Percentiles rank a stretch among this genome's conserved stretches.
phyloP scores from a whole-genome alignment of 2,888 invertebrate genomes.

The Xestia rhomboidea region DNA sequence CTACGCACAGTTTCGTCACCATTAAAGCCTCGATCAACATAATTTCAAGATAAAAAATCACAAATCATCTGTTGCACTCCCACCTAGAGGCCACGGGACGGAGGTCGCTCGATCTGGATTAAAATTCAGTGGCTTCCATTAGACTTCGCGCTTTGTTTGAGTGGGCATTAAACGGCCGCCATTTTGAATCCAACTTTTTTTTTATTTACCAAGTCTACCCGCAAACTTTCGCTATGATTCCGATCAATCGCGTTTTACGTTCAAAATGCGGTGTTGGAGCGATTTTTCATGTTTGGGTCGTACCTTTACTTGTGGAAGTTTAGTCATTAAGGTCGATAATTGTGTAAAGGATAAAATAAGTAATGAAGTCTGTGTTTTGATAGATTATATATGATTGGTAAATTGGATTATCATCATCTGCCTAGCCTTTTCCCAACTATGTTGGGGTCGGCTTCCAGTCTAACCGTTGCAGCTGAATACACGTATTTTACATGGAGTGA shows the following conservation, averaged over 20 bases:
- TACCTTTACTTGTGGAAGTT: slow-evolving; percentile 13
- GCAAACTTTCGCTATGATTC: slow-evolving; percentile 54
- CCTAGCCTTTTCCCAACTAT: no score
- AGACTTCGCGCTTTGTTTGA: slow-evolving; percentile 70
- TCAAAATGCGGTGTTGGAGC: slow-evolving; percentile 27
- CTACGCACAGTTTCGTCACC: not conserved
- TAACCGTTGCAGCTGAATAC: no score
- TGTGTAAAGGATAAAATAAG: not conserved
- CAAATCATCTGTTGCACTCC: slow-evolving; percentile 32
- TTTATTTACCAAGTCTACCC: slow-evolving; percentile 42
- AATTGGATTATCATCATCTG: not conserved
- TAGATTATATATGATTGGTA: not conserved
- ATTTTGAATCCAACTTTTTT: slow-evolving; percentile 62
- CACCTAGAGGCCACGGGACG: slow-evolving; percentile 6
- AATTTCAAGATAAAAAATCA: slow-evolving; percentile 16
- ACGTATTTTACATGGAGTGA: no score
- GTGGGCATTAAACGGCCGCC: slow-evolving; percentile 69
- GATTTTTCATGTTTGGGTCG: slow-evolving; percentile 21
- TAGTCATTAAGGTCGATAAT: slow-evolving; percentile 9
- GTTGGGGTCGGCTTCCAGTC: no score
- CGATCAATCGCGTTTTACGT: slow-evolving; percentile 58
- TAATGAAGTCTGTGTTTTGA: not conserved
- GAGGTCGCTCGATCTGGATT: slow-evolving; percentile 65
- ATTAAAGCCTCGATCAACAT: not conserved
- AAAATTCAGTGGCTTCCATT: slow-evolving; percentile 73